Conservation (phyloP, 2,113 vertebrate species). For the Microcebus jonahi region DNA sequence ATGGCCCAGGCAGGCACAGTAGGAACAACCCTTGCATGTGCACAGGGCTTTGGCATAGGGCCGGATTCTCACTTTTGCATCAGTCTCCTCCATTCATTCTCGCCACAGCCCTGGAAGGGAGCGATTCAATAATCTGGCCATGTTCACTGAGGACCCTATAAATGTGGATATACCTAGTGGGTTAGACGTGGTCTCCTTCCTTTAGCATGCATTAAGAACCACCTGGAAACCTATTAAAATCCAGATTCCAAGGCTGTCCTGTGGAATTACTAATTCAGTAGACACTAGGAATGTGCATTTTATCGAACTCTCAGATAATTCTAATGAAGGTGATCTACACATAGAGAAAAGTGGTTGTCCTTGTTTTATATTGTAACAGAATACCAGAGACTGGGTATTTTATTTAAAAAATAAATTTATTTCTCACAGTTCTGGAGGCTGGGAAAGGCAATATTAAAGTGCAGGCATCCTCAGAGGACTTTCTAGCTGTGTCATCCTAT, state of each 20-base stretch:
- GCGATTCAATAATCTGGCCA: background rate
- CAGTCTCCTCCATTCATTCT: background rate
- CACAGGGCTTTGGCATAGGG: background rate
- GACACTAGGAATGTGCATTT: too few relatives aligned
- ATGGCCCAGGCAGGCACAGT: accelerated
- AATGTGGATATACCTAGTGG: background rate
- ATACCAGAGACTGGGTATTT: background rate
- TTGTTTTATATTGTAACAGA: background rate
- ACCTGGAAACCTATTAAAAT: background rate
- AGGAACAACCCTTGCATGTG: background rate
- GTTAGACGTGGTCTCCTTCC: accelerated
- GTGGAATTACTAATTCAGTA: background rate
- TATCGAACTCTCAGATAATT: background rate
- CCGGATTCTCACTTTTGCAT: background rate
- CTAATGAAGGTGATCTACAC: accelerated
- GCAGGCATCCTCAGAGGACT: background rate
- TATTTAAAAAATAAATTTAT: background rate
- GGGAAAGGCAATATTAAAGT: background rate
- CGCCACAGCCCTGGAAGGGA: background rate
- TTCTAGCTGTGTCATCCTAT: background rate
- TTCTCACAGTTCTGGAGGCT: background rate
- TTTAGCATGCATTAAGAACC: background rate
- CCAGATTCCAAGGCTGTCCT: too few relatives aligned
- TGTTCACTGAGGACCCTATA: background rate
- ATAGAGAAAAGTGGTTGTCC: background rate